These are phyloP conservation scores for Anguilla anguilla DNA, from an alignment of 2,797 vertebrate species.

Conservation along the genomic window DNA sequence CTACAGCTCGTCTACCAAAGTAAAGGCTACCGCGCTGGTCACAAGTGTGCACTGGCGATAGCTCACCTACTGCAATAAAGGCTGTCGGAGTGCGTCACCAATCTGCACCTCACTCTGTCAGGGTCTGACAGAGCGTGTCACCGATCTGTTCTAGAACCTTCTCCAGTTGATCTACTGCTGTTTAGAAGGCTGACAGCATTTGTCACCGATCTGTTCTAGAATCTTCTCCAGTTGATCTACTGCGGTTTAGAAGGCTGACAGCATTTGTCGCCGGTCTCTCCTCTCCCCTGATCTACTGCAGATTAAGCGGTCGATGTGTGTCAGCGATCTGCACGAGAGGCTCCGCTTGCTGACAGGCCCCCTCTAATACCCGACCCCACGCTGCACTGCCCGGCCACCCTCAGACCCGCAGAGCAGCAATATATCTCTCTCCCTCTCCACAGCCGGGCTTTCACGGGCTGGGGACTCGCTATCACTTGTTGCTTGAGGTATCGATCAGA, in stretches of 20 bases:
- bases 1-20: not conserved
- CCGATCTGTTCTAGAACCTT: not conserved
- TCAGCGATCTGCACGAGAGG: not conserved
- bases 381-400: not conserved
- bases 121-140: conserved; percentile 3
- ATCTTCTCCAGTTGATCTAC: not conserved
- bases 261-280: not conserved
- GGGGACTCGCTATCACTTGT: not conserved
- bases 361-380: not conserved
- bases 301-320: not conserved
- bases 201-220: not conserved
- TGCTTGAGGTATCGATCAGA: not conserved
- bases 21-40: not conserved
- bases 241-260: not conserved
- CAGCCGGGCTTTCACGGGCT: not conserved
- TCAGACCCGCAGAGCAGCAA: not conserved
- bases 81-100: not conserved
- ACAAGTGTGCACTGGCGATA: not conserved
- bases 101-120: not conserved
- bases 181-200: not conserved
- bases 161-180: not conserved
- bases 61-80: not conserved
- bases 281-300: not conserved
- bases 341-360: not conserved
- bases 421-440: not conserved